Conservation (phyloP, 2,888 invertebrate species). For the Hydraecia micacea region DNA sequence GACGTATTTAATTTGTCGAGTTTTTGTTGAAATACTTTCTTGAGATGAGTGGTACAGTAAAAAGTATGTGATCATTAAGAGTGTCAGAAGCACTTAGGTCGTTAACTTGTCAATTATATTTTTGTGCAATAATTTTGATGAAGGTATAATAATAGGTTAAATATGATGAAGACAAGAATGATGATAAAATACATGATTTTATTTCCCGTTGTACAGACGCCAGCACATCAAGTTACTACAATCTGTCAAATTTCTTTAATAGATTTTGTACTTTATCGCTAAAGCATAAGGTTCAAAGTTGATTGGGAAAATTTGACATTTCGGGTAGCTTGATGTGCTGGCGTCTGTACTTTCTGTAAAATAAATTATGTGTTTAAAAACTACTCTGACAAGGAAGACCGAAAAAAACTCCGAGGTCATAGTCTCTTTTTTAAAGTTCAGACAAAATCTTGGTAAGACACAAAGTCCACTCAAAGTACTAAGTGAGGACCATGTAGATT, state of each 20-base stretch:
- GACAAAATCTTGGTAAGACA: neutral
- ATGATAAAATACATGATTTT: neutral
- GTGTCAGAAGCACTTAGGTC: neutral
- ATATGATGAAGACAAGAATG: neutral
- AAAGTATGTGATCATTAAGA: neutral
- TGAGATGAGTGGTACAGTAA: neutral
- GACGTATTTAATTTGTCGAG: slow-evolving; percentile 15
- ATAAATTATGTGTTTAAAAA: no score
- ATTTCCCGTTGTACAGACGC: no score
- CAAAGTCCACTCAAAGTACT: neutral
- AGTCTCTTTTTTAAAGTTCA: neutral
- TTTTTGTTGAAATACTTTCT: slow-evolving; percentile 7
- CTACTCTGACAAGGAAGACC: no score
- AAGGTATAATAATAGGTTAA: neutral
- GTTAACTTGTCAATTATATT: neutral
- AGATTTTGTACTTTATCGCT: no score
- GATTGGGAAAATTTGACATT: no score
- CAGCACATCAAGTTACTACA: no score
- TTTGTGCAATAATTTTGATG: neutral
- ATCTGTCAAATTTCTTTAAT: no score
- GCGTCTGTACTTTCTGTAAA: no score
- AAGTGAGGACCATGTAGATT: neutral
- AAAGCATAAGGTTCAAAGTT: no score
- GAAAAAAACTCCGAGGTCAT: neutral
- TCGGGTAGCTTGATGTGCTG: no score